Percentiles rank a stretch among this genome's conserved stretches.
These are phyloP conservation scores for Argopecten irradians DNA, from an alignment of 1,140 invertebrate species.

Conservation along the genomic window DNA sequence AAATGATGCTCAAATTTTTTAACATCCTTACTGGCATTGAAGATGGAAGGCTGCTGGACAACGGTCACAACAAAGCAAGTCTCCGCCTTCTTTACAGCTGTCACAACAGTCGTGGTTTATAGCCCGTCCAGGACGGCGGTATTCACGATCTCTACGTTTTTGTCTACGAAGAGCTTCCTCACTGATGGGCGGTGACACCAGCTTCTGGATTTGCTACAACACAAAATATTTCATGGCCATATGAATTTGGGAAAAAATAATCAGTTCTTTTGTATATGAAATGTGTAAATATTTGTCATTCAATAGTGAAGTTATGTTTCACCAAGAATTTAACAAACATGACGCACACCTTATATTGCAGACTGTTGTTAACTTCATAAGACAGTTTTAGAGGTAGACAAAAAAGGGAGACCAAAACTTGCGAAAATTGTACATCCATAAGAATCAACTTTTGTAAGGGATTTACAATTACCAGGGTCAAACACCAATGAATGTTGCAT, in stretches of 20 bases:
- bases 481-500: no score
- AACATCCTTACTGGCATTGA: slow-evolving; percentile 89
- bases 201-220: slow-evolving; percentile 89
- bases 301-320: not conserved
- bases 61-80: slow-evolving; percentile 95
- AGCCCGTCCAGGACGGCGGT: slow-evolving; percentile 89
- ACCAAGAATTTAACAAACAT: not conserved
- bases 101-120: slow-evolving; percentile 96
- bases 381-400: no score
- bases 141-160: slow-evolving; percentile 83
- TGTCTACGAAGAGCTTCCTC: slow-evolving; percentile 80
- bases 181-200: slow-evolving; percentile 90
- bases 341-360: not conserved
- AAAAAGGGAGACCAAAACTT: no score
- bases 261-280: not conserved
- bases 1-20: not conserved
- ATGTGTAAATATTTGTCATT: not conserved
- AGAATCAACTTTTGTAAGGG: no score
- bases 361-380: no score
- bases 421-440: no score
- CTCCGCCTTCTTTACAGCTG: slow-evolving; percentile 90
- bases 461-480: no score
- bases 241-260: not conserved
- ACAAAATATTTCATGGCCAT: not conserved
- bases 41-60: slow-evolving; percentile 97